phyloP scores from a whole-genome alignment of 2,888 invertebrate genomes.

The Syrphus vitripennis region DNA sequence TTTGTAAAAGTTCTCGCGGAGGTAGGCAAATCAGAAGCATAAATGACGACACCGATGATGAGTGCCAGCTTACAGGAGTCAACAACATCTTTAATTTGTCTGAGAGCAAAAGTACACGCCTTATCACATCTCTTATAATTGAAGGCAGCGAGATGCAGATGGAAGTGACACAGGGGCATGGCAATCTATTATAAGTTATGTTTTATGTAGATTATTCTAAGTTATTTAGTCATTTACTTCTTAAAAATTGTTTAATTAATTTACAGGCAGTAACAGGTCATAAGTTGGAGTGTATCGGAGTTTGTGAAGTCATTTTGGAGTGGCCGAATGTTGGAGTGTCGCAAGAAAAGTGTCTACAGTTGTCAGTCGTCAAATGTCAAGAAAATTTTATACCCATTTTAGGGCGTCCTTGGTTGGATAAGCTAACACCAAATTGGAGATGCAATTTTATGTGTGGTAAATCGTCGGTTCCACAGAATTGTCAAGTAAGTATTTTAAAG shows the following conservation, averaged over 20 bases:
- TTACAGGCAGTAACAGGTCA: conserved; percentile 23
- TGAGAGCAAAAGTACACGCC: not conserved
- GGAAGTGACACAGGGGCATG: conserved; percentile 13
- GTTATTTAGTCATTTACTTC: not conserved
- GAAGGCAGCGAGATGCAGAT: not conserved
- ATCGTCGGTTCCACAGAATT: not conserved
- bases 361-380: not conserved
- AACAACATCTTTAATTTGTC: not conserved
- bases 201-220: conserved; percentile 26
- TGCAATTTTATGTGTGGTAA: not conserved
- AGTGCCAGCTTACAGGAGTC: not conserved
- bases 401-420: conserved; percentile 13
- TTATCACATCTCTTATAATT: not conserved
- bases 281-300: not conserved
- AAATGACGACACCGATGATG: not conserved
- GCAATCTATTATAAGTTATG: conserved; percentile 21
- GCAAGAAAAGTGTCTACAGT: not conserved
- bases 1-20: not conserved
- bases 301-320: conserved; percentile 16
- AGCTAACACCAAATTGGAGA: not conserved
- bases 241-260: conserved; percentile 2
- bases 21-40: not conserved
- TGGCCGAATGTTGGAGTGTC: conserved; percentile 18
- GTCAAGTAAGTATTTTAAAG: not conserved
- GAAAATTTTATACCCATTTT: conserved; percentile 5